Conservation (phyloP, 2,113 vertebrate genomes). For the Charadrius vociferus region DNA sequence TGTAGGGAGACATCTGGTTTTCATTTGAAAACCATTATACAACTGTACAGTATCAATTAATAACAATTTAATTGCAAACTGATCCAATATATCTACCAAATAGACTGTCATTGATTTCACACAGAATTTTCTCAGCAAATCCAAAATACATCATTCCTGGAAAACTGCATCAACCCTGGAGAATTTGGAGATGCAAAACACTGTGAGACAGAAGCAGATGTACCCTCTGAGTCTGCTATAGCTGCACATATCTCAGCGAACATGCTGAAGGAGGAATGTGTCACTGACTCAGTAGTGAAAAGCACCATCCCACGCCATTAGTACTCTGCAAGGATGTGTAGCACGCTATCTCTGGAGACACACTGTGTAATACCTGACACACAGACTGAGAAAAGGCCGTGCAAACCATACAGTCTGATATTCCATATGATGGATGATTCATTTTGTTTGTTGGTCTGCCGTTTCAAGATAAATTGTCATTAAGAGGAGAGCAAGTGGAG, state of each 20-base stretch:
- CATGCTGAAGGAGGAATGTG: background rate
- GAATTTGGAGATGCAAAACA: background rate
- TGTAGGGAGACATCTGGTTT: background rate
- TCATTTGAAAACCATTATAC: background rate
- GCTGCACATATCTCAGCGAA: background rate
- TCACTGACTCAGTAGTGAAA: background rate
- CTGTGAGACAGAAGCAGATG: background rate
- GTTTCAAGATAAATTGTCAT: background rate
- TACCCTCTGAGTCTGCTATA: background rate
- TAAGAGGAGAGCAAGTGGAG: background rate
- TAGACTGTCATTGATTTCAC: background rate
- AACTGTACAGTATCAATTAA: background rate
- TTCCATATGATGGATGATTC: background rate
- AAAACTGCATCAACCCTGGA: background rate
- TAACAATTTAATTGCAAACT: background rate
- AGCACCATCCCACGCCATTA: background rate
- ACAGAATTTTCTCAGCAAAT: background rate
- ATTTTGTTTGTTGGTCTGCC: background rate
- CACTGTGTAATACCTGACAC: background rate
- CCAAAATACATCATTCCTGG: accelerated
- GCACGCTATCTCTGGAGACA: background rate
- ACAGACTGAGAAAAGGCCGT: background rate
- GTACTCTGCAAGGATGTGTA: background rate
- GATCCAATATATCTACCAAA: background rate
- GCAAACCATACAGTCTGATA: background rate